Base-by-base conservation (phyloP, 2,113 vertebrate genomes). In the Caretta caretta region DNA sequence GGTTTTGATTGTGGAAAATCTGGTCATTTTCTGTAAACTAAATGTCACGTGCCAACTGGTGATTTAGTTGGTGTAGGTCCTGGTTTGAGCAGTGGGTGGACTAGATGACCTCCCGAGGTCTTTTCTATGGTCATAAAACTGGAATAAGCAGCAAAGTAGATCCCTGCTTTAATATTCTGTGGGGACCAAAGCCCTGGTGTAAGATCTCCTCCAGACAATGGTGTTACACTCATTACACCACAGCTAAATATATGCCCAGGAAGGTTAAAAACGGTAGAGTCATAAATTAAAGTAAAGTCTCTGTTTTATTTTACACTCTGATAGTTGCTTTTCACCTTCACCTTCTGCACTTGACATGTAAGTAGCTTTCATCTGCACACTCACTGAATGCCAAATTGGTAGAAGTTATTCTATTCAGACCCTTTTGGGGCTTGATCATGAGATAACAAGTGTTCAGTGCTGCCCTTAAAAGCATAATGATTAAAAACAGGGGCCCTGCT, bases 171-270 rank as follows among this genome's bases (percentile, higher is more conserved):
- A 22, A 29, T 53, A 69, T 69, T 76, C 72, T 4, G 5, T 12
- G 38, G 38, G 72, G 31, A 42, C 25, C 5, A 49, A 2, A 88
- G 48, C 13, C 27, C 7, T 0, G 0, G 4, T 42, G 19, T 49
- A 83, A 69, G 11, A 72, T 54, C 53, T 2, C 79, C 53, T 38
- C 48, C 48, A 83, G 53, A 20, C 24, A 50, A 29, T 27, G 79
- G 76, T 54, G 6, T 46, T 72, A 22, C 51, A 42, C 4, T 17
- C 25, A 8, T 31, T 75, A 11, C 3, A 0, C 54, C 19, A 10
- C 1, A 16, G 48, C 42, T 50, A 79, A 24, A 4, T 51, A 75
- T 83, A 80, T 42, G 46, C 6, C 1, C 57, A 53, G 59, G 59
- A 84, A 93, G 53, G 56, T 27, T 48, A 27, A 48, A 78, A 22